These are phyloP conservation scores for Sander vitreus DNA, from an alignment of 2,113 vertebrate species.

Conservation along the genomic window DNA sequence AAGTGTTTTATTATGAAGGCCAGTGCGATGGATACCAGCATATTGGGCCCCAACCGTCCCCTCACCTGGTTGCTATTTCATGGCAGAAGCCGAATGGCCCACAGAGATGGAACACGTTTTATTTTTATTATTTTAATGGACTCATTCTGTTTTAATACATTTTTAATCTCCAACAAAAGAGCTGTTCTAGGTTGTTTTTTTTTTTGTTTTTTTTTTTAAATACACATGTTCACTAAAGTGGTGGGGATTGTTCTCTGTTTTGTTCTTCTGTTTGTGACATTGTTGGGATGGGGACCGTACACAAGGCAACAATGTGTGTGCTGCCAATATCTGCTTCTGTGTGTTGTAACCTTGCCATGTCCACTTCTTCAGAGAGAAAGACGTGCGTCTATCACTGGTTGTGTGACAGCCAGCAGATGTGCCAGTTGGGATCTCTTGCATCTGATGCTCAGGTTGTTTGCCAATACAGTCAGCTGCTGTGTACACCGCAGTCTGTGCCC, in stretches of 20 bases:
- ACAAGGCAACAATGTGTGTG: not conserved
- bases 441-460: not conserved
- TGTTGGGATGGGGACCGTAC: not conserved
- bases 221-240: not conserved
- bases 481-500: not conserved
- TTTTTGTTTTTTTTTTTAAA: slow-evolving; percentile 8
- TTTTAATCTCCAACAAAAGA: not conserved
- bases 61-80: not conserved
- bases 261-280: not conserved
- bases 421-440: not conserved
- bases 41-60: not conserved
- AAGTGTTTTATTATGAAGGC: not conserved
- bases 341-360: not conserved
- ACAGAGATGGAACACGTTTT: not conserved
- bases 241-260: not conserved
- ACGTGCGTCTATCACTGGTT: not conserved
- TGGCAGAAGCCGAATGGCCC: not conserved
- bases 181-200: not conserved
- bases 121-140: not conserved
- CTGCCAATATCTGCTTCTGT: slow-evolving; percentile 24
- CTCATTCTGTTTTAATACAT: not conserved
- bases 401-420: not conserved
- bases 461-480: not conserved
- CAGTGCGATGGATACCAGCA: not conserved
- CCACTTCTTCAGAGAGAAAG: not conserved